Conservation (phyloP, 2,797 vertebrate species). For the Spinus olivaceus region DNA sequence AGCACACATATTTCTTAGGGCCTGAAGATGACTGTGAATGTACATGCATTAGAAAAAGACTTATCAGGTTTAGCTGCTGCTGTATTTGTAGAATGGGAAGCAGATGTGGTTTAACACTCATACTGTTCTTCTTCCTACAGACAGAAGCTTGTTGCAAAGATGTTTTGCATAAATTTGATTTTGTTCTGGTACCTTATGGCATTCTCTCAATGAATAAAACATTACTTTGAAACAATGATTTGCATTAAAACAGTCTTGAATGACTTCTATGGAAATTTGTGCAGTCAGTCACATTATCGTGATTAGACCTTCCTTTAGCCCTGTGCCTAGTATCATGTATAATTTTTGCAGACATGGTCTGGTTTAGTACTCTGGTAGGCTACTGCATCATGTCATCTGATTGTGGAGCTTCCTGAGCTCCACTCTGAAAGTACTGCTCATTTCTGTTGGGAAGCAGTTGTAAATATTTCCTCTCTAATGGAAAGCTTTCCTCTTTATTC, state of each 20-base stretch:
- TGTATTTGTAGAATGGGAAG: background rate
- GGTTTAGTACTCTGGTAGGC: background rate
- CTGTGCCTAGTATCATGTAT: background rate
- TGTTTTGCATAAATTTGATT: conserved; percentile 18
- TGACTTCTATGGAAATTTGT: background rate
- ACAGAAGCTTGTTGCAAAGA: background rate
- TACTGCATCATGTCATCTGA: background rate
- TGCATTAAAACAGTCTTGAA: background rate
- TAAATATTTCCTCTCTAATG: background rate
- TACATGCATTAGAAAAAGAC: background rate
- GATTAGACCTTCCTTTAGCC: background rate
- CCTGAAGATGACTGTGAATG: background rate
- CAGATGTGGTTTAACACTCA: background rate
- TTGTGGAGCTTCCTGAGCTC: background rate
- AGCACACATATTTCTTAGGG: background rate
- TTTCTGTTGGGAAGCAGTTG: background rate
- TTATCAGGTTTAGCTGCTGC: background rate
- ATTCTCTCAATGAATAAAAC: background rate
- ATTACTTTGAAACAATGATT: background rate
- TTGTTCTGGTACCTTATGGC: background rate
- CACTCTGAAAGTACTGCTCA: background rate
- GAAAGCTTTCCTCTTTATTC: background rate
- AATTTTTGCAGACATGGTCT: background rate
- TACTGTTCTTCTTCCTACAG: background rate
- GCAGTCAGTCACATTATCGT: background rate